Evolutionary conservation across 2,797 vertebrate species (phyloP).

Genomic region (Fratercula arctica): DNA sequence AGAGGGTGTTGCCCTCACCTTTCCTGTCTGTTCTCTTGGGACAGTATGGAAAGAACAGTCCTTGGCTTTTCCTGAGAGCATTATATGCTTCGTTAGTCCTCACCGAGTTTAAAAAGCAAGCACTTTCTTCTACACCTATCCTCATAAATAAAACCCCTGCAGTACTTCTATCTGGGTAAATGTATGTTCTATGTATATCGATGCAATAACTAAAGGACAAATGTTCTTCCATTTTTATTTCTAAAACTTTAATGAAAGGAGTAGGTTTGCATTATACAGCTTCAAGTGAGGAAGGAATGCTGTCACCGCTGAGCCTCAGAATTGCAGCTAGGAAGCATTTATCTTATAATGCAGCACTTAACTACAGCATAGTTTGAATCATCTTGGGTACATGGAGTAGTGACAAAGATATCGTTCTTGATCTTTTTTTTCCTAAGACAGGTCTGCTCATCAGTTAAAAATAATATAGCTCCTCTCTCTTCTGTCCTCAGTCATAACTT

Average conservation of each 20-base stretch:
- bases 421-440: not conserved
- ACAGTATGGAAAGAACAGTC: not conserved
- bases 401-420: constrained; percentile 14
- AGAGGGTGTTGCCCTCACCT: not conserved
- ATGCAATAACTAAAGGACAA: not conserved
- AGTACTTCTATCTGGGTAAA: not conserved
- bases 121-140: not conserved
- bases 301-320: not conserved
- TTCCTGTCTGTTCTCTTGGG: not conserved
- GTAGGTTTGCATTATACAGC: not conserved
- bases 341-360: not conserved
- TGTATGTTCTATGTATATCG: not conserved
- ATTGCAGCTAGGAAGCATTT: not conserved
- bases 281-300: not conserved
- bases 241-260: not conserved
- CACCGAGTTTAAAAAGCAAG: not conserved
- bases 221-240: not conserved
- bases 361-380: not conserved
- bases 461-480: not conserved
- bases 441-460: not conserved
- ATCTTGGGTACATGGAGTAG: not conserved
- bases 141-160: not conserved
- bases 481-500: not conserved
- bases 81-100: not conserved
- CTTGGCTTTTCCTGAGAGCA: not conserved